These are phyloP conservation scores for Pseudopodoces humilis DNA, from an alignment of 2,113 vertebrate species.

Conservation along the genomic window DNA sequence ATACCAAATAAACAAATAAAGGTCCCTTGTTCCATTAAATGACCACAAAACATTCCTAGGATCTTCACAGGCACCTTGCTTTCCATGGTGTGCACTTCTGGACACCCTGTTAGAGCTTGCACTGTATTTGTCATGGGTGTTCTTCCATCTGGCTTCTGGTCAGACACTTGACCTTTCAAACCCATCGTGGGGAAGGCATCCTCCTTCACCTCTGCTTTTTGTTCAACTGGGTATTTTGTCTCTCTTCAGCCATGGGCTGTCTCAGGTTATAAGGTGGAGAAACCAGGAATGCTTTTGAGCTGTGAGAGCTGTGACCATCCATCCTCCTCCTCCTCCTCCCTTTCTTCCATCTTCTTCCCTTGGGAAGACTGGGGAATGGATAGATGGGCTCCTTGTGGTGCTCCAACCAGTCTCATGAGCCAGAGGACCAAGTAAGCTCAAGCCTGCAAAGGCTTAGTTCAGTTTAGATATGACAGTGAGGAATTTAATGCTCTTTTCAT, in stretches of 20 bases:
- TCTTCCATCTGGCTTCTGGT: background rate
- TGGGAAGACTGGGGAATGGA: background rate
- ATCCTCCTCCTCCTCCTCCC: background rate
- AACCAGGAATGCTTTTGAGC: background rate
- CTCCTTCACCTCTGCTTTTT: background rate
- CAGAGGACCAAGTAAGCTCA: background rate
- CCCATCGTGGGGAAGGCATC: background rate
- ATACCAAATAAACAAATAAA: background rate
- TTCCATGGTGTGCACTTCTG: background rate
- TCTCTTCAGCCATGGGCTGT: background rate
- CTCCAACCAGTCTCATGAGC: background rate
- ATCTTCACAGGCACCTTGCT: background rate
- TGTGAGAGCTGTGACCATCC: background rate
- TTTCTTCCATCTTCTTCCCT: background rate
- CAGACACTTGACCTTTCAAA: background rate
- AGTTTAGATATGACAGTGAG: background rate
- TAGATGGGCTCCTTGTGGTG: background rate
- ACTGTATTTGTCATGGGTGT: background rate
- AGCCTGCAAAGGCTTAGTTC: background rate
- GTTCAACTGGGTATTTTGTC: background rate
- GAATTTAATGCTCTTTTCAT: background rate
- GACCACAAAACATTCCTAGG: background rate
- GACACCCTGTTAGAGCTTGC: background rate
- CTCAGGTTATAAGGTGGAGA: background rate
- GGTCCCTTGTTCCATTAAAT: background rate